phyloP scores from a whole-genome alignment of 2,888 invertebrate genomes.

The Bombylius discolor region DNA sequence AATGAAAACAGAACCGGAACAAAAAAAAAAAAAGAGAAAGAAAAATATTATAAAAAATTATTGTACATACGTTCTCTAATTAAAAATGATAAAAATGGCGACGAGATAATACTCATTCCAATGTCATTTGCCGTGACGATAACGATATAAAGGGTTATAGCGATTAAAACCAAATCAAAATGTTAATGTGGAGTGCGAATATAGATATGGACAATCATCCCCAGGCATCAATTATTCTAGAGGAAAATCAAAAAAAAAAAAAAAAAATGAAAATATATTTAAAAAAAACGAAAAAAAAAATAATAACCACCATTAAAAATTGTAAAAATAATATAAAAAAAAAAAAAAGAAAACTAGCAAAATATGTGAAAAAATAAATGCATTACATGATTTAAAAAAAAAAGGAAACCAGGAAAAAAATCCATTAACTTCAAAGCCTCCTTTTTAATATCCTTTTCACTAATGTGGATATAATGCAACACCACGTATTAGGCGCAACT shows the following conservation, averaged over 20 bases:
- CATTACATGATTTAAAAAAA: conserved; percentile 1
- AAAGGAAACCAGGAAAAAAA: not conserved
- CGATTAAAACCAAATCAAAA: conserved; percentile 7
- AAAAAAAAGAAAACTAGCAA: no score
- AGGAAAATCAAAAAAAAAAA: not conserved
- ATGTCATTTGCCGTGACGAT: not conserved
- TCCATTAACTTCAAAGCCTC: not conserved
- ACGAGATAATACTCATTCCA: conserved; percentile 1
- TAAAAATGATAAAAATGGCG: conserved; percentile 9
- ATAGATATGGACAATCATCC: not conserved
- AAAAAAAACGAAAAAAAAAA: not conserved
- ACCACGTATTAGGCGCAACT: conserved; percentile 20
- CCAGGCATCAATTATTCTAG: not conserved
- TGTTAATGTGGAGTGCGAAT: not conserved
- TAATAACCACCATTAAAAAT: not conserved
- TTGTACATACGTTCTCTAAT: conserved; percentile 8
- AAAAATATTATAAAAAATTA: conserved; percentile 2
- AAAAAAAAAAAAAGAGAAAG: not conserved
- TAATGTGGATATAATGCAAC: not conserved
- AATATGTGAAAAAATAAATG: conserved; percentile 1
- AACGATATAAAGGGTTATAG: conserved; percentile 1
- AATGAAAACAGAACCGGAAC: no score
- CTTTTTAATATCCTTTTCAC: not conserved
- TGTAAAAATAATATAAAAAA: no score
- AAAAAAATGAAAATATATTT: no score